Percentiles rank a stretch among this genome's conserved stretches.
Evolutionary conservation across 2,113 vertebrate species (phyloP).

Genomic region (Corvus moneduloides): DNA sequence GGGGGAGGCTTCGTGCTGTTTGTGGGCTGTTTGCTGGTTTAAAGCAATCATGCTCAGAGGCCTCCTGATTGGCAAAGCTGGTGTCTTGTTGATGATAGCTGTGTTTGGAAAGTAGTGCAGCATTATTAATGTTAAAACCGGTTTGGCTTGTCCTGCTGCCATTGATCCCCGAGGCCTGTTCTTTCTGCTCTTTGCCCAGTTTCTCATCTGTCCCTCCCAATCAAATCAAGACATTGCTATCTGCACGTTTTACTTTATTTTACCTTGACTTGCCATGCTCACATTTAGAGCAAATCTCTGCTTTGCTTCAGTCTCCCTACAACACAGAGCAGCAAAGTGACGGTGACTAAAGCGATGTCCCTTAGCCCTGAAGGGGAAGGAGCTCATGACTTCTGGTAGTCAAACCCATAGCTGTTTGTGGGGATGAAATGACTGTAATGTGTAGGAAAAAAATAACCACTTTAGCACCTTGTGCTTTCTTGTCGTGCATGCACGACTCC

Average conservation of each 20-base stretch:
- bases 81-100: slow-evolving; percentile 65
- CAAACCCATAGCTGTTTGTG: not conserved
- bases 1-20: not conserved
- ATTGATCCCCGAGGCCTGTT: slow-evolving; percentile 69
- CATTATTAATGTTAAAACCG: slow-evolving; percentile 77
- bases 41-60: slow-evolving; percentile 30
- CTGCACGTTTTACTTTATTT: slow-evolving; percentile 36
- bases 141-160: slow-evolving; percentile 78
- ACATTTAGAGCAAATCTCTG: not conserved
- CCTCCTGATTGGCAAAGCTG: slow-evolving; percentile 58
- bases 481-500: fast-evolving
- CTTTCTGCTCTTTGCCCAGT: slow-evolving; percentile 68
- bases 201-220: slow-evolving; percentile 75
- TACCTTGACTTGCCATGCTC: not conserved
- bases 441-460: not conserved
- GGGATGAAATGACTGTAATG: fast-evolving
- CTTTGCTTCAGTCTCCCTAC: not conserved
- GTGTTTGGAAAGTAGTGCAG: slow-evolving; percentile 66
- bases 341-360: fast-evolving
- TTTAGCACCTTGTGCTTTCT: not conserved
- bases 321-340: not conserved
- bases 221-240: slow-evolving; percentile 69
- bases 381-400: not conserved
- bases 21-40: slow-evolving; percentile 9
- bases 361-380: not conserved